Base-by-base conservation (phyloP, 2,113 vertebrate species). In the Polypterus bichir region DNA sequence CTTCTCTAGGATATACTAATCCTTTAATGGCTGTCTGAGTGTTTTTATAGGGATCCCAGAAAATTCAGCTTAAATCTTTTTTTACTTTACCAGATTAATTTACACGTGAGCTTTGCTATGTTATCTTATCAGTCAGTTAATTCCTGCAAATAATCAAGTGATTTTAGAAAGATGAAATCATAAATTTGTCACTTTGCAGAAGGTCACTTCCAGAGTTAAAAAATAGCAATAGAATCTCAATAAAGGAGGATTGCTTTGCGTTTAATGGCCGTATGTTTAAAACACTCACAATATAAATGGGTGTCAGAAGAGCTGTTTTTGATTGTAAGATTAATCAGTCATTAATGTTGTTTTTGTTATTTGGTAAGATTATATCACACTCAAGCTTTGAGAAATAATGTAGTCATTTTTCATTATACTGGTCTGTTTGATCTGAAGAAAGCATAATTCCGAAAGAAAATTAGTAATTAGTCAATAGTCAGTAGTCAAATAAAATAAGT, bases 81-180 rank as follows among this genome's bases (percentile, higher is more conserved):
- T 0, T 6, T 66, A 57, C 71, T 74, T 73, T 77, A 78, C 77
- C 73, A 73, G 71, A 48, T 74, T 70, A 70, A 71, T 71, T 73
- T 79, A 71, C 57, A 61, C 67, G 66, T 69, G 44, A 65, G 61
- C 59, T 27, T 60, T 73, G 68, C 69, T 62, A 56, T 0, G 54
- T 80, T 86, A 87, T 85, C 84, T 90, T 87, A 86, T 88, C 81
- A 73, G 73, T 75, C 72, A 66, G 77, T 74, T 79, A 83, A 83
- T 84, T 79, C 83, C 82, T 82, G 76, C 83, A 84, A 86, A 85
- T 84, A 77, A 81, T 77, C 68, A 59, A 57, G 71, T 65, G 80
- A 75, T 71, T 78, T 79, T 61, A 69, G 65, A 67, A 68, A 69
- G 74, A 73, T 66, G 71, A 75, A 78, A 77, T 84, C 79, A 77